These are phyloP conservation scores for Limnephilus auricula DNA, from an alignment of 2,888 invertebrate genomes.

Conservation along the genomic window DNA sequence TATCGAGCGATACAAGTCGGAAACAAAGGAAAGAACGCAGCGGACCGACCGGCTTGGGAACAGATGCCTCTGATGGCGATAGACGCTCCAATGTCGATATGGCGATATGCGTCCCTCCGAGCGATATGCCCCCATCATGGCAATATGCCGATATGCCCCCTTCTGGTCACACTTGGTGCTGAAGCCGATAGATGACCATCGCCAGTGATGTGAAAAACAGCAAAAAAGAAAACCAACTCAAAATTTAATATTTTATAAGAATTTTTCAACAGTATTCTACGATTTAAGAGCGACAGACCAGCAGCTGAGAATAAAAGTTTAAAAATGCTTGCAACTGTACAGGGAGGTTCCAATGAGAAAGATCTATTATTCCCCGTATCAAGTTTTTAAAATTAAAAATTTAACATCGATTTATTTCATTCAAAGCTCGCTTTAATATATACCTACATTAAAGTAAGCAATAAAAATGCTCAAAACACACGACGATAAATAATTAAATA, in stretches of 20 bases:
- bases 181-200: background rate
- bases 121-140: background rate
- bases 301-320: too few relatives aligned
- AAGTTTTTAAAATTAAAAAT: too few relatives aligned
- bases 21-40: background rate
- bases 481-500: too few relatives aligned
- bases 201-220: background rate
- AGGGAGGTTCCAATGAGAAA: too few relatives aligned
- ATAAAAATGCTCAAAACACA: too few relatives aligned
- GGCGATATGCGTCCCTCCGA: background rate
- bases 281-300: too few relatives aligned
- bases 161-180: background rate
- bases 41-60: background rate
- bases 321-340: too few relatives aligned
- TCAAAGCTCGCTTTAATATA: too few relatives aligned
- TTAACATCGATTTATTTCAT: too few relatives aligned
- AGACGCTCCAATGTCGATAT: background rate
- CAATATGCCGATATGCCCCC: background rate
- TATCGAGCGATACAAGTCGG: background rate
- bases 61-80: constrained; percentile 18
- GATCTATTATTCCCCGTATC: too few relatives aligned
- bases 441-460: too few relatives aligned
- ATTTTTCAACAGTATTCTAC: background rate
- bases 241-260: background rate
- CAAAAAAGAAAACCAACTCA: background rate